Base-by-base conservation (phyloP, 2,888 invertebrate genomes). In the Chesias legatella region DNA sequence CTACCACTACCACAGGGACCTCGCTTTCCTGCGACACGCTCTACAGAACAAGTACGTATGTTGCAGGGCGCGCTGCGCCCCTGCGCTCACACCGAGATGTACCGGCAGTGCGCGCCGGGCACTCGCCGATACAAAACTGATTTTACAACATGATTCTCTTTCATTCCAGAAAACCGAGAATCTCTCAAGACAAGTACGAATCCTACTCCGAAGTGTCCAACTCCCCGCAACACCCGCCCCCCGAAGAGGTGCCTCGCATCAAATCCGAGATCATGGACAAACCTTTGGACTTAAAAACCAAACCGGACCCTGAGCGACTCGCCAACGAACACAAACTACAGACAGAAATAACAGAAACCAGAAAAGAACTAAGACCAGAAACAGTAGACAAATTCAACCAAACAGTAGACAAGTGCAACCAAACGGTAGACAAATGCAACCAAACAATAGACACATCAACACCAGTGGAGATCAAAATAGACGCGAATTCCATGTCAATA, bases 151-250 rank as follows among this genome's bases (percentile, higher is more conserved):
- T n/a, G n/a, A n/a, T 17, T 17, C 22, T 10, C 30, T 36, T 23
- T 28, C 11, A 30, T 46, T 64, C 1, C 72, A 88, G 86, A 42
- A 86, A 86, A 65, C 81, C 84, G 1, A 63, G 86, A 37, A 76
- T 76, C 53, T 81, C 84, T 0, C 82, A 83, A 59, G 86, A 86
- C 59, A 85, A 80, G 48, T 85, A 83, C 65, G 86, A 86, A 24
- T 81, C 83, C 0, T 75, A 72, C 56, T 86, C 86, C 0, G 86
- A 88, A 59, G 60, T 86, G 0, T 88, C 86, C 1, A 84, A 71
- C 44, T 88, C 86, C 0, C 84, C 86, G 0, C 85, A 84, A 39
- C 84, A 84, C 35, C 74, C 73, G 0, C 63, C 77, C 0, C 69
- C 73, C 0, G 86, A 88, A 21, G 78, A 79, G 22, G 61, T 73